Evolutionary conservation across 2,888 invertebrate species (phyloP).

Genomic region (Calameuta filiformis): DNA sequence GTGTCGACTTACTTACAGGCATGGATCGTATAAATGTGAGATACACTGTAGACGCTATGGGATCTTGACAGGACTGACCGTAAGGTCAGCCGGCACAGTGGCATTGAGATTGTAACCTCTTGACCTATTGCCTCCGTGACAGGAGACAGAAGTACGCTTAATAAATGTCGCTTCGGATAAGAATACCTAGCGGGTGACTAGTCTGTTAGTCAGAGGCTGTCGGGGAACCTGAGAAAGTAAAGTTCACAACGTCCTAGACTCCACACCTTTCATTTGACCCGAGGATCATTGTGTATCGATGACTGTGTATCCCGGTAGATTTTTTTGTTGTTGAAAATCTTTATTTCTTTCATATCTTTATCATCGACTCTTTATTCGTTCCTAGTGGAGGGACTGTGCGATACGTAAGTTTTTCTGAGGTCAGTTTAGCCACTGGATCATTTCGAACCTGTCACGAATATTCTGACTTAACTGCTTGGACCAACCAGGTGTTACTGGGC

Average conservation of each 20-base stretch:
- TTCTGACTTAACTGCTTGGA: too few species aligned
- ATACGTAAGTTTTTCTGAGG: neutral
- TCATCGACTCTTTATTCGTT: neutral
- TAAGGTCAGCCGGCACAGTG: constrained; percentile 12
- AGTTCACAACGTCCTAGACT: constrained; percentile 9
- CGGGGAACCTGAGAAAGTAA: constrained; percentile 20
- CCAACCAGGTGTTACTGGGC: too few species aligned
- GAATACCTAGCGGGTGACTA: neutral
- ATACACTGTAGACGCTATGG: neutral
- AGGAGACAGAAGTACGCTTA: neutral
- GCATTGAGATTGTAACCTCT: constrained; percentile 40
- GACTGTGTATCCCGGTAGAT: neutral
- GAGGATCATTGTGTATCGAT: neutral
- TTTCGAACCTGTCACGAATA: too few species aligned
- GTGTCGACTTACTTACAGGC: neutral
- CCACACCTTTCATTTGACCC: neutral
- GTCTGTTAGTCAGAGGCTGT: constrained; percentile 10
- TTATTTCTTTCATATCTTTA: too few species aligned
- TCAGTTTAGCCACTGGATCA: too few species aligned
- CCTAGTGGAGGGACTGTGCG: neutral
- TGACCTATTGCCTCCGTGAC: constrained; percentile 12
- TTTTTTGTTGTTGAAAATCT: neutral
- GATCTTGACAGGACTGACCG: neutral
- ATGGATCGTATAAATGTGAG: neutral
- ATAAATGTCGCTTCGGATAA: neutral